phyloP scores from a whole-genome alignment of 2,888 invertebrate species.

The Xanthorhoe spadicearia region DNA sequence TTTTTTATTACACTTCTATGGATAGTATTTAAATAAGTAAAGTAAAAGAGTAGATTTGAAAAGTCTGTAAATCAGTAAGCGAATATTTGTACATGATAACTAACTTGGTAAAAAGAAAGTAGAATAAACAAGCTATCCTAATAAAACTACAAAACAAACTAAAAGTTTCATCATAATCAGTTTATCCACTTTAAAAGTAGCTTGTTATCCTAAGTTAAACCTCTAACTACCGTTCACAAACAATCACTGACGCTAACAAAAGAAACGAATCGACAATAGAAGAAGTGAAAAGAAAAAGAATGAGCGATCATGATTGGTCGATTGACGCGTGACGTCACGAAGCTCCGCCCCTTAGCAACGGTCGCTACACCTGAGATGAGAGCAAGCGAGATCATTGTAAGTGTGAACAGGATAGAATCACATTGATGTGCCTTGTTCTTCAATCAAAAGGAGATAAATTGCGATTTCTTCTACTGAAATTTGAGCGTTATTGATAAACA shows the following conservation, averaged over 20 bases:
- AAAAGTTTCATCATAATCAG: constrained; percentile 48
- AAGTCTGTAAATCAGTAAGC: too few species aligned
- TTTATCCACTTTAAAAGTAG: constrained; percentile 53
- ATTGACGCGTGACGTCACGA: constrained; percentile 73
- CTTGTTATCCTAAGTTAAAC: constrained; percentile 68
- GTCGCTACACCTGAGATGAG: constrained; percentile 82
- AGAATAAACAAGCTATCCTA: background rate
- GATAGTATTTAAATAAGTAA: too few species aligned
- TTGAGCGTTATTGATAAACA: constrained; percentile 17
- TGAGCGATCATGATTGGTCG: constrained; percentile 67
- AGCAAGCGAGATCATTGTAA: constrained; percentile 64
- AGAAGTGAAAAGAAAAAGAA: constrained; percentile 69
- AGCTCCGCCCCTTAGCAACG: constrained; percentile 82
- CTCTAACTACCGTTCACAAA: constrained; percentile 47
- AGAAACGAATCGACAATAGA: constrained; percentile 71
- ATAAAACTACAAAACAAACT: constrained; percentile 36
- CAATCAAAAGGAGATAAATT: constrained; percentile 45
- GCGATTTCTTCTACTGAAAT: constrained; percentile 27
- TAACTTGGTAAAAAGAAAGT: background rate
- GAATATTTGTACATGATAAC: too few species aligned
- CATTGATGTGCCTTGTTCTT: constrained; percentile 54
- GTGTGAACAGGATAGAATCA: constrained; percentile 69
- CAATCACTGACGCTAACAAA: constrained; percentile 69
- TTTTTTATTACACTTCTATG: too few species aligned
- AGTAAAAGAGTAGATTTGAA: too few species aligned